Evolutionary conservation across 2,113 vertebrate genomes (phyloP), one percentile per base, ranked within the genome.

Genomic region (Zapornia atra): DNA sequence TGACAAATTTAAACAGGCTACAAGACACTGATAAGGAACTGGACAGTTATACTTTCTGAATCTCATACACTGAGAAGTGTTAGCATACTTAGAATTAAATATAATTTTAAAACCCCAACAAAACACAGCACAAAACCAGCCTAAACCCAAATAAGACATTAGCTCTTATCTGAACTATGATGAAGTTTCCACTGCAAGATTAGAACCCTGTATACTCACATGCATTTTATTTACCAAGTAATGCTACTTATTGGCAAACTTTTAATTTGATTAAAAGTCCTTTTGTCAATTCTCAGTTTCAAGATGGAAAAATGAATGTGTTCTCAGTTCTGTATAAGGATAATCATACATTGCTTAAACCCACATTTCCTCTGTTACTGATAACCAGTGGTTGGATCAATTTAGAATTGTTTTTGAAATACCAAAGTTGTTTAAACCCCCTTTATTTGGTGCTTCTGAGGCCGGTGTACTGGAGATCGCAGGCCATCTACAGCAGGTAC

Each of bases 291-390:
- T 86, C 46, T 66, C 53, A 72, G 46, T 81, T 85, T 71, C 33
- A 64, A 83, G 85, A 70, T 13, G 10, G 24, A 51, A 82, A 90
- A 88, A 92, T 8, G 4, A n/a, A 75, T 34, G 7, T 0, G 21
- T 50, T 86, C 56, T 86, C 64, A 31, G 29, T 72, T 68, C 48
- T 34, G 22, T 28, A 7, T 31, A 14, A 42, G 17, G 38, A 77
- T 42, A 51, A 38, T 5, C 24, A 48, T 0, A 54, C 0, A 0
- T 3, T 16, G 26, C 59, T 44, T 50, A 63, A 68, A 83, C 26
- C 9, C 46, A 1, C 10, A 51, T n/a, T 78, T 53, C 44, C 63
- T 36, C 31, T 28, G 16, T 15, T 78, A 86, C 34, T 33, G 64
- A 86, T n/a, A 60, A 51, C 3, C 1, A 0, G 40, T 12, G 24